Percentiles rank a stretch among this genome's conserved stretches.
Conservation (phyloP, 2,888 invertebrate genomes). For the Oeneis ivallda region DNA sequence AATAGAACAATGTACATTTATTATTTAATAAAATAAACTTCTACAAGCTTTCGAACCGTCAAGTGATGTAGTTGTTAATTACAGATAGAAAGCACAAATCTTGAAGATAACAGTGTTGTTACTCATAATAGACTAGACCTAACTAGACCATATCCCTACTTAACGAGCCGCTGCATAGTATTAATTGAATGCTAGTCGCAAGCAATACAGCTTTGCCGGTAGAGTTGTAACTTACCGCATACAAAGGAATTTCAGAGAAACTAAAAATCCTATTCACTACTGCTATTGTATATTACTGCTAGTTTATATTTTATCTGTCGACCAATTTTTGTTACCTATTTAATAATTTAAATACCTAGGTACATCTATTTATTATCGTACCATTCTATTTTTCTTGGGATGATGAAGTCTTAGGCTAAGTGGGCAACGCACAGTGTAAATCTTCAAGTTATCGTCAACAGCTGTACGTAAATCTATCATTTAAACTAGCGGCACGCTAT, state of each 20-base stretch:
- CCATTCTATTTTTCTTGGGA: background rate
- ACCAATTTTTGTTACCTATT: too few relatives aligned
- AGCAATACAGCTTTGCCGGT: background rate
- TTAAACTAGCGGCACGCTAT: too few relatives aligned
- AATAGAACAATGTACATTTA: too few relatives aligned
- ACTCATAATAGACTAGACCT: too few relatives aligned
- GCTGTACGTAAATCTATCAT: too few relatives aligned
- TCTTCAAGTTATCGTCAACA: too few relatives aligned
- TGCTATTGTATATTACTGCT: background rate
- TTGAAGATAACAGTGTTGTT: background rate
- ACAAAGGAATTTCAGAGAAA: constrained; percentile 2
- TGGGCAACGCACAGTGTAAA: too few relatives aligned
- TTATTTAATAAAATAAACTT: too few relatives aligned
- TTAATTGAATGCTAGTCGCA: constrained; percentile 3
- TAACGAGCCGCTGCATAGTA: constrained; percentile 3
- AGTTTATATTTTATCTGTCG: too few relatives aligned
- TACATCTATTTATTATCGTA: too few relatives aligned
- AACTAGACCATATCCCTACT: constrained; percentile 2
- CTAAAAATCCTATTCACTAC: background rate
- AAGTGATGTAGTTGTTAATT: background rate
- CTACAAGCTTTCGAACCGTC: too few relatives aligned
- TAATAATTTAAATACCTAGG: too few relatives aligned
- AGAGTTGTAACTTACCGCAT: background rate
- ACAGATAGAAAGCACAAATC: background rate
- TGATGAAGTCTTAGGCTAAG: background rate